A percentile compares a stretch with the other conserved stretches of the same genome.
These are phyloP conservation scores for Ophion costatus DNA, from an alignment of 2,888 invertebrate species.

Conservation along the genomic window DNA sequence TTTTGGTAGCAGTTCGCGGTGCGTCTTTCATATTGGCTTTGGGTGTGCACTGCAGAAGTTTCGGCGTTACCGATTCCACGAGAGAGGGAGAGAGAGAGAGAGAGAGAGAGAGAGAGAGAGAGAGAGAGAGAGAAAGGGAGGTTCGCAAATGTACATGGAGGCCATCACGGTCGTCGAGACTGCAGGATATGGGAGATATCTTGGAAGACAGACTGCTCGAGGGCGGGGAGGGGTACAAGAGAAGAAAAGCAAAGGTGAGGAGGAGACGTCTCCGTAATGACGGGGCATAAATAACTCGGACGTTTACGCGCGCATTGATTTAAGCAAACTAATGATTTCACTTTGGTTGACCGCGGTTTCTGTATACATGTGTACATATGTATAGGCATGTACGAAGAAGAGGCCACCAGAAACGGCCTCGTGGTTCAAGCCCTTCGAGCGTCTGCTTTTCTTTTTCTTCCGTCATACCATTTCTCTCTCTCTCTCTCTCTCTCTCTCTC, in stretches of 20 bases:
- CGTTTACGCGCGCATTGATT: constrained; percentile 84
- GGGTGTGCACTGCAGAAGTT: constrained; percentile 32
- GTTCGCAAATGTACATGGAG: constrained; percentile 37
- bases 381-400: constrained; percentile 41
- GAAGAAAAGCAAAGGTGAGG: constrained; percentile 73
- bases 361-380: constrained; percentile 34
- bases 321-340: constrained; percentile 84
- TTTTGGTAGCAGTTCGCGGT: constrained; percentile 46
- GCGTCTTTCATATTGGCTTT: constrained; percentile 33
- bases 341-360: constrained; percentile 79
- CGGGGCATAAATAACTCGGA: constrained; percentile 83
- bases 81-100: not conserved
- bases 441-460: constrained; percentile 35
- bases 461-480: constrained; percentile 5
- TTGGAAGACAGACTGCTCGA: constrained; percentile 45
- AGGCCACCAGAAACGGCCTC: constrained; percentile 64
- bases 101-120: constrained; percentile 17
- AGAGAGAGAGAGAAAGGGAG: not conserved
- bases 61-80: constrained; percentile 46
- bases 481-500: constrained; percentile 6
- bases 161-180: constrained; percentile 29
- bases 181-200: constrained; percentile 46
- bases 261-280: constrained; percentile 82
- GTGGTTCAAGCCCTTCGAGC: constrained; percentile 45
- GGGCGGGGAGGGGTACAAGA: constrained; percentile 39